phyloP scores from a whole-genome alignment of 2,797 vertebrate species.

The Champsocephalus esox region DNA sequence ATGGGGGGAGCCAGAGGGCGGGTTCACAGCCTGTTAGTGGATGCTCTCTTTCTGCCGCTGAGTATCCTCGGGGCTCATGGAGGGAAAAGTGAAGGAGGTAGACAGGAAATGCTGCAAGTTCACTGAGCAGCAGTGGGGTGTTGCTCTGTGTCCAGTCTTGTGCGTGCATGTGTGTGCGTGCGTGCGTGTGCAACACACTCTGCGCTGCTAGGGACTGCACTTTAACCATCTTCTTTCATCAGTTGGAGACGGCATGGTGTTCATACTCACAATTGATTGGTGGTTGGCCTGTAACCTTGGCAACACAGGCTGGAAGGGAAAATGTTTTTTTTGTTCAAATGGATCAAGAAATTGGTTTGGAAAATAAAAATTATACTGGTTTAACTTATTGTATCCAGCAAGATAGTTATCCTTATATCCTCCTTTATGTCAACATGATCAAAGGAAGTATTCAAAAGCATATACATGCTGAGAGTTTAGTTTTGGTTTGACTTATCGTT shows the following conservation, averaged over 20 bases:
- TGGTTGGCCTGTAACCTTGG: slow-evolving; percentile 77
- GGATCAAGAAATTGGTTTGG: slow-evolving; percentile 20
- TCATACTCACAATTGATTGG: slow-evolving; percentile 66
- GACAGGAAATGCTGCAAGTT: slow-evolving; percentile 41
- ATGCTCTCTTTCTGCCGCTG: slow-evolving; percentile 34
- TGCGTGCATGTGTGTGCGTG: slow-evolving; percentile 7
- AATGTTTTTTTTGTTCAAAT: slow-evolving; percentile 21
- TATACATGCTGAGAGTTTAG: neutral
- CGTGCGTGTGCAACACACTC: neutral
- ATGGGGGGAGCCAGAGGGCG: slow-evolving; percentile 57
- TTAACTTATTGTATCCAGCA: neutral
- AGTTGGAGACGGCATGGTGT: slow-evolving; percentile 45
- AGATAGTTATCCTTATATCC: slow-evolving; percentile 47
- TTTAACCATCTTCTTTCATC: slow-evolving; percentile 55
- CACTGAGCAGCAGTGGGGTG: slow-evolving; percentile 39
- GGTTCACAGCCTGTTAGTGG: slow-evolving; percentile 57
- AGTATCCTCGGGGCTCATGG: slow-evolving; percentile 44
- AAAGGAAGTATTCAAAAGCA: slow-evolving; percentile 39
- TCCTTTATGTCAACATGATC: slow-evolving; percentile 28
- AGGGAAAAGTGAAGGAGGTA: slow-evolving; percentile 18
- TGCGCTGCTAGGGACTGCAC: slow-evolving; percentile 40
- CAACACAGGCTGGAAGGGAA: slow-evolving; percentile 55
- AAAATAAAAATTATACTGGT: no score
- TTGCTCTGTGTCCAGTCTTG: slow-evolving; percentile 16
- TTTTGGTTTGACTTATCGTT: neutral